Percentiles rank a stretch among this genome's conserved stretches.
phyloP scores from a whole-genome alignment of 2,797 vertebrate species.

The Takifugu ocellatus region DNA sequence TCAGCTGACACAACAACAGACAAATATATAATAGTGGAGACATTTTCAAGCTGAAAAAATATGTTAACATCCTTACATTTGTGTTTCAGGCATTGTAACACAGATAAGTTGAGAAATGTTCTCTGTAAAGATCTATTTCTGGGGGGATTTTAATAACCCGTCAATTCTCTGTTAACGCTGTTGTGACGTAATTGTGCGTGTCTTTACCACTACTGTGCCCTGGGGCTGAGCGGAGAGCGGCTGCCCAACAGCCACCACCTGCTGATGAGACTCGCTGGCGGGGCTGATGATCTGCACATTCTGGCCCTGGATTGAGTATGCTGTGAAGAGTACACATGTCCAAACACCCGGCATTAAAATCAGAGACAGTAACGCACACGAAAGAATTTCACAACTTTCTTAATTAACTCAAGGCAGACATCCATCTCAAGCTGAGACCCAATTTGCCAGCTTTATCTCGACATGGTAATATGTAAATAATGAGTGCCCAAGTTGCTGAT shows the following conservation, averaged over 20 bases:
- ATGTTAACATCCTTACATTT: not conserved
- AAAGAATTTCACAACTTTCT: constrained; percentile 39
- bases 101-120: not conserved
- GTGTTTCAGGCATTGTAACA: not conserved
- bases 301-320: constrained; percentile 97
- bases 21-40: not conserved
- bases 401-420: constrained; percentile 59
- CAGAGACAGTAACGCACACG: constrained; percentile 28
- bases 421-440: constrained; percentile 35
- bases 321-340: constrained; percentile 63
- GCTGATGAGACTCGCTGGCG: constrained; percentile 98
- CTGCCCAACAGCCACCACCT: constrained; percentile 97
- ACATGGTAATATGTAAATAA: constrained; percentile 55
- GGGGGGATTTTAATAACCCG: not conserved
- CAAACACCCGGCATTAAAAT: constrained; percentile 8
- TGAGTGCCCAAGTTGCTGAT: constrained; percentile 35
- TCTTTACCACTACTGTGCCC: constrained; percentile 96
- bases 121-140: not conserved
- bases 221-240: constrained; percentile 94
- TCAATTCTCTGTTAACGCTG: not conserved
- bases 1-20: constrained; percentile 77
- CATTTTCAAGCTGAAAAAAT: not conserved
- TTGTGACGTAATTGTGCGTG: not conserved
- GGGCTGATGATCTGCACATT: constrained; percentile 97
- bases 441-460: constrained; percentile 58